These are phyloP conservation scores for Heliconius erato DNA, from an alignment of 2,888 invertebrate genomes.

Conservation along the genomic window DNA sequence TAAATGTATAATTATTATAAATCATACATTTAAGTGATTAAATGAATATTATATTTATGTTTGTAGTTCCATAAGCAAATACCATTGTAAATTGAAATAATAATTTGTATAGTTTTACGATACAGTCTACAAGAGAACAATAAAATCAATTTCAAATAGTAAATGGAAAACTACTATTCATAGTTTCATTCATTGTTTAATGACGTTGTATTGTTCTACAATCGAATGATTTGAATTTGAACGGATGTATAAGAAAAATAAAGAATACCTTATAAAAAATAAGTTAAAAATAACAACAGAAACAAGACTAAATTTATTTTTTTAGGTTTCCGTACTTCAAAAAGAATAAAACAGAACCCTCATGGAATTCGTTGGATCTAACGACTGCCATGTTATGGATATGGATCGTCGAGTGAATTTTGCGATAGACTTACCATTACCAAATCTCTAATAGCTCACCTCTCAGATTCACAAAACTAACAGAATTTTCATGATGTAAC, in stretches of 20 bases:
- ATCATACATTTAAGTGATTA: no score
- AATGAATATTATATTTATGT: neutral
- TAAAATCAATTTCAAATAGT: neutral
- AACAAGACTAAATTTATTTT: no score
- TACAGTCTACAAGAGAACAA: neutral
- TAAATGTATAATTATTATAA: no score
- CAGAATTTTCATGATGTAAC: no score
- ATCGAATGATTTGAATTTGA: neutral
- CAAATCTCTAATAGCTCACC: no score
- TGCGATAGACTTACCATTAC: no score
- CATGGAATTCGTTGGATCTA: no score
- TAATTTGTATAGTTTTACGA: neutral
- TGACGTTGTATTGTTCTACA: neutral
- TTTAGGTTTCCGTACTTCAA: neutral
- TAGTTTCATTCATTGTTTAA: neutral
- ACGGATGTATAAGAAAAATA: neutral
- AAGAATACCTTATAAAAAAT: neutral
- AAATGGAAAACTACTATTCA: neutral
- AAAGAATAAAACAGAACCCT: no score
- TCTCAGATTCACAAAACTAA: no score
- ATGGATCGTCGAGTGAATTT: no score
- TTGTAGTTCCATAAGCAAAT: neutral
- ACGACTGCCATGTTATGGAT: no score
- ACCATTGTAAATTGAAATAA: neutral
- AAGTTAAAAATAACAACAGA: no score